These are phyloP conservation scores for Heterohyrax brucei DNA, from an alignment of 2,797 vertebrate species.

Conservation along the genomic window DNA sequence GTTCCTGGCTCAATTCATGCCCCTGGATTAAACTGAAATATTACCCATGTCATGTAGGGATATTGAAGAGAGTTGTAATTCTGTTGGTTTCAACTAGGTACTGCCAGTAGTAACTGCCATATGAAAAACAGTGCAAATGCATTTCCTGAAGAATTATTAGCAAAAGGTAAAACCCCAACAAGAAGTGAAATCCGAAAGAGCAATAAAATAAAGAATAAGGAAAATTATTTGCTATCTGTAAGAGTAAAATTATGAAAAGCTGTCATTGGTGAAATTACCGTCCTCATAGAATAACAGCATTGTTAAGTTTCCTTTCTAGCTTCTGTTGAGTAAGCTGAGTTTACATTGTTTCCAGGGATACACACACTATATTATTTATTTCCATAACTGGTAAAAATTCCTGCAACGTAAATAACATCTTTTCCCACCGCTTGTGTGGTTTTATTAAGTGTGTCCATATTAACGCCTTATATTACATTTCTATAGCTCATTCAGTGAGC, in stretches of 20 bases:
- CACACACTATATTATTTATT: slow-evolving; percentile 81
- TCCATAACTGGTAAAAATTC: slow-evolving; percentile 79
- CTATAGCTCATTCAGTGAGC: slow-evolving; percentile 63
- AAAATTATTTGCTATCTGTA: slow-evolving; percentile 81
- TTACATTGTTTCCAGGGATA: slow-evolving; percentile 78
- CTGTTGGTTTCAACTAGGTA: slow-evolving; percentile 80
- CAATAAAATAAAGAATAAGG: slow-evolving; percentile 80
- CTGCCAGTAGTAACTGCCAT: slow-evolving; percentile 59
- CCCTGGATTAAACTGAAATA: slow-evolving; percentile 85
- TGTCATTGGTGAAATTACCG: slow-evolving; percentile 80
- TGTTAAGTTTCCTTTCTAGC: slow-evolving; percentile 74
- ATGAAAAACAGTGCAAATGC: slow-evolving; percentile 74
- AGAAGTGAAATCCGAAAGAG: slow-evolving; percentile 79
- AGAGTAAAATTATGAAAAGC: slow-evolving; percentile 82
- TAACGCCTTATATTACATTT: slow-evolving; percentile 85
- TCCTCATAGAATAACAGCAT: slow-evolving; percentile 64
- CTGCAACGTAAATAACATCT: slow-evolving; percentile 84
- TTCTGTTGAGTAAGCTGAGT: slow-evolving; percentile 77
- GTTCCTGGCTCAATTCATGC: slow-evolving; percentile 82
- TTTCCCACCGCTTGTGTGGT: slow-evolving; percentile 24
- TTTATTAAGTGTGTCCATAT: slow-evolving; percentile 82
- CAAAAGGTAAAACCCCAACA: slow-evolving; percentile 81
- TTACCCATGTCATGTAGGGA: slow-evolving; percentile 77
- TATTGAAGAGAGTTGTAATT: slow-evolving; percentile 78
- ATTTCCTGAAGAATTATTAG: slow-evolving; percentile 84